Evolutionary conservation across 1,140 invertebrate species (phyloP), one percentile per base, ranked within the genome.

Genomic region (Triops cancriformis): DNA sequence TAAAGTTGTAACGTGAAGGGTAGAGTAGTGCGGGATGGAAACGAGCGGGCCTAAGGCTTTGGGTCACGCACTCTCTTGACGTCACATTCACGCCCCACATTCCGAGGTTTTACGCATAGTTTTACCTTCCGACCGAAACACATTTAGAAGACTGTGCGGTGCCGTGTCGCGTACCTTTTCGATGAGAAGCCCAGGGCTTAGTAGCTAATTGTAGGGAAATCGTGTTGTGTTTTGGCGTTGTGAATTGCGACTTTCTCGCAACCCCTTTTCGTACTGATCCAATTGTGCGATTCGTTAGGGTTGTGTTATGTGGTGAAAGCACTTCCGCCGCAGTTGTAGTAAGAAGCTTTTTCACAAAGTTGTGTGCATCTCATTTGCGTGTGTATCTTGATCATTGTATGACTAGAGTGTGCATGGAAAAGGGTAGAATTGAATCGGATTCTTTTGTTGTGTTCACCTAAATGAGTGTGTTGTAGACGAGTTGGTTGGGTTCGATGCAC

Each of bases 61-160:
- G 51, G 51, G 51, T 64, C 51, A 64, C 51, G 51, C 51, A 64
- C 51, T 64, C 51, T 14, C 23, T 64, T 64, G 51, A 64, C 51
- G 51, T 64, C 51, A 64, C 51, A 64, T 64, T 64, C 23, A 64
- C 51, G 51, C 51, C 51, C 51, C 51, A 64, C 51, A 64, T 64
- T 64, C 51, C 14, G 18, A 23, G 23, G 14, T 64, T 64, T 64
- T 64, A 64, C 51, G 51, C 51, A 64, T 64, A 64, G 51, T 64
- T 64, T 64, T 64, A 64, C 51, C 51, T 18, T 64, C 23, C 23
- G 51, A 23, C n/a, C 51, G 51, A 64, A 64, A 64, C n/a, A 64
- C 51, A 64, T 64, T 64, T 64, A 64, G 51, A 64, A 23, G 23
- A 64, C 51, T n/a, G 51, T 12, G 51, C 51, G 51, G 51, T 64